Percentiles rank a stretch among this genome's conserved stretches.
Evolutionary conservation across 2,113 vertebrate genomes (phyloP).

Genomic region (Mystacornis crossleyi): DNA sequence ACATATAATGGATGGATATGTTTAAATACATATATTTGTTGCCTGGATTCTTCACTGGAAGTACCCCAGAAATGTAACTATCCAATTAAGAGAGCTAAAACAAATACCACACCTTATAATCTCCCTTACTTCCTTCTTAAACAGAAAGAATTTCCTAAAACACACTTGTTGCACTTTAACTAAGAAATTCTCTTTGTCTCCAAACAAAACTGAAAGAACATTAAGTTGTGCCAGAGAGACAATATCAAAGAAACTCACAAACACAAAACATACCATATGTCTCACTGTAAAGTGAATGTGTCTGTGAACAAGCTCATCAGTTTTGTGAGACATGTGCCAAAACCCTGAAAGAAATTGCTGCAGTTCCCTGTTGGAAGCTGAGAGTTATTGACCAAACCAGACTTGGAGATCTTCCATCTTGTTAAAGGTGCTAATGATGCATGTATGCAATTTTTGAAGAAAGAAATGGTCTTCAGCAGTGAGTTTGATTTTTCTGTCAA

Average conservation of each 20-base stretch:
- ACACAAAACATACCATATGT: neutral
- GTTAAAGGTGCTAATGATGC: constrained; percentile 51
- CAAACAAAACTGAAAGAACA: neutral
- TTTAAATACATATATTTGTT: neutral
- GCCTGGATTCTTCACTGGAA: neutral
- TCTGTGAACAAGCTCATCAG: neutral
- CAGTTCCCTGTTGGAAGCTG: neutral
- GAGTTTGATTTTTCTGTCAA: constrained; percentile 46
- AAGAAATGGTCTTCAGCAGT: neutral
- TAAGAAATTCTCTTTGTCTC: neutral
- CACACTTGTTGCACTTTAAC: neutral
- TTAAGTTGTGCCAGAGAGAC: neutral
- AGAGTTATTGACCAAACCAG: constrained; percentile 47
- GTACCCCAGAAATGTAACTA: neutral
- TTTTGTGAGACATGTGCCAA: neutral
- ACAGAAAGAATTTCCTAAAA: neutral
- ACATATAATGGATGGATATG: neutral
- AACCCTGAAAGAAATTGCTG: neutral
- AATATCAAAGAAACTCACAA: neutral
- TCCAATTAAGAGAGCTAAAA: neutral
- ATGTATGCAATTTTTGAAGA: neutral
- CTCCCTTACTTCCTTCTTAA: neutral
- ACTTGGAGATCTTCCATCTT: constrained; percentile 36
- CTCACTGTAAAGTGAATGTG: neutral
- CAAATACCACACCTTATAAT: neutral